Evolutionary conservation across 53 echinoderm and acorn worm genomes (phyloP).

Genomic region (Luidia sarsii): DNA sequence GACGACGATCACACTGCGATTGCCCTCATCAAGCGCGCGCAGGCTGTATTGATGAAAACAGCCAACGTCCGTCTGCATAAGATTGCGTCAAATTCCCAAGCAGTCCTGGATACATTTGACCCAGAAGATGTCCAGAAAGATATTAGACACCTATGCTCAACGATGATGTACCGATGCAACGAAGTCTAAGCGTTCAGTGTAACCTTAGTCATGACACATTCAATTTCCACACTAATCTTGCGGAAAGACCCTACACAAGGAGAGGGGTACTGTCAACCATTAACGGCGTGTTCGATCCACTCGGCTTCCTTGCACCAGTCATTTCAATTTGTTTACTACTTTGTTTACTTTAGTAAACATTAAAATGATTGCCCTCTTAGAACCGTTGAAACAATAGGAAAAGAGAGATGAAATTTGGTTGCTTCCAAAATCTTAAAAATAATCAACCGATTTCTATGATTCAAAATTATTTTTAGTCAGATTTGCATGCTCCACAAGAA

Average conservation of each 20-base stretch:
- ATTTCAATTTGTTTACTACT: too few relatives aligned
- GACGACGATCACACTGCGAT: not conserved
- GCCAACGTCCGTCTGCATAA: conserved; percentile 54
- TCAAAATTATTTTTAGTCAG: too few relatives aligned
- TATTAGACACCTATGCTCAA: conserved; percentile 43
- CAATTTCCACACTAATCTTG: too few relatives aligned
- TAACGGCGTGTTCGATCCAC: conserved; percentile 62
- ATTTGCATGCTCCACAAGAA: too few relatives aligned
- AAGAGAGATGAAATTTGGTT: too few relatives aligned
- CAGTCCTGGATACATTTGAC: conserved; percentile 62
- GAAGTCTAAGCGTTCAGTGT: conserved; percentile 63
- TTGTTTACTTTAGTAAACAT: too few relatives aligned
- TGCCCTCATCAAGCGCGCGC: conserved; percentile 52
- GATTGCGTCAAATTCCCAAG: too few relatives aligned
- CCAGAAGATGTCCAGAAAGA: conserved; percentile 51
- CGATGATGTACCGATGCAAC: conserved; percentile 50
- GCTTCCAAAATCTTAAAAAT: too few relatives aligned
- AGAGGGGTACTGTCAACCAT: conserved; percentile 54
- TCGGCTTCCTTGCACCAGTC: conserved; percentile 69
- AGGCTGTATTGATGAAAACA: conserved; percentile 50
- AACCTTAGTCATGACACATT: too few relatives aligned
- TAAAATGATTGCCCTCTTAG: too few relatives aligned
- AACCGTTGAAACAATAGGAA: too few relatives aligned
- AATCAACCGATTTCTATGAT: too few relatives aligned
- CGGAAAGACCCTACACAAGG: conserved; percentile 44